A percentile compares a stretch with the other conserved stretches of the same genome.
These are phyloP conservation scores for Archips crataeganus DNA, from an alignment of 2,888 invertebrate genomes.

Conservation along the genomic window DNA sequence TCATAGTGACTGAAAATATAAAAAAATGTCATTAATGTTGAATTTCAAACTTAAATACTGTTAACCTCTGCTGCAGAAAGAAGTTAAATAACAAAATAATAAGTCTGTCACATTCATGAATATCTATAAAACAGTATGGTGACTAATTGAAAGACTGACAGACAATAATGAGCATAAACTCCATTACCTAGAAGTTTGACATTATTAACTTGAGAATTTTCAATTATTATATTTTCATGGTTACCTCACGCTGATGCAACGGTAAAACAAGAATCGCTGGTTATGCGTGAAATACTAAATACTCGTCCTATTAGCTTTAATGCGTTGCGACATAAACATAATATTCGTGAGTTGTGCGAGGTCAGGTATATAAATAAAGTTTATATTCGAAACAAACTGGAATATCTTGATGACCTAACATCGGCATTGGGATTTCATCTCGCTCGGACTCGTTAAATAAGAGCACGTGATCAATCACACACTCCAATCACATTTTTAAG, in stretches of 20 bases:
- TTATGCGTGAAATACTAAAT: slow-evolving; percentile 14
- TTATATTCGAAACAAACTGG: slow-evolving; percentile 5
- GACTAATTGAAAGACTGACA: too few relatives aligned
- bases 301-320: slow-evolving; percentile 30
- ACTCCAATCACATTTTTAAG: too few relatives aligned
- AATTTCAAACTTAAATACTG: too few relatives aligned
- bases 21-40: too few relatives aligned
- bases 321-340: slow-evolving; percentile 19
- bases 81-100: too few relatives aligned
- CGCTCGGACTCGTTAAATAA: background rate
- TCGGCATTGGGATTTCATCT: background rate
- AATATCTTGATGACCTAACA: background rate
- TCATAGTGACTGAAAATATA: too few relatives aligned
- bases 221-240: background rate
- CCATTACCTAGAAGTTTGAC: too few relatives aligned
- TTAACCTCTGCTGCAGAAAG: too few relatives aligned
- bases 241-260: background rate
- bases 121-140: too few relatives aligned
- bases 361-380: slow-evolving; percentile 18
- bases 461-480: background rate
- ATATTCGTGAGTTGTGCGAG: slow-evolving; percentile 23
- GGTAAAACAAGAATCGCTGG: slow-evolving; percentile 7
- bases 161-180: too few relatives aligned
- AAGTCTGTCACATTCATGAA: too few relatives aligned
- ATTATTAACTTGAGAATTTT: too few relatives aligned